Conservation (phyloP, 2,888 invertebrate genomes). For the Yponomeuta cagnagella region DNA sequence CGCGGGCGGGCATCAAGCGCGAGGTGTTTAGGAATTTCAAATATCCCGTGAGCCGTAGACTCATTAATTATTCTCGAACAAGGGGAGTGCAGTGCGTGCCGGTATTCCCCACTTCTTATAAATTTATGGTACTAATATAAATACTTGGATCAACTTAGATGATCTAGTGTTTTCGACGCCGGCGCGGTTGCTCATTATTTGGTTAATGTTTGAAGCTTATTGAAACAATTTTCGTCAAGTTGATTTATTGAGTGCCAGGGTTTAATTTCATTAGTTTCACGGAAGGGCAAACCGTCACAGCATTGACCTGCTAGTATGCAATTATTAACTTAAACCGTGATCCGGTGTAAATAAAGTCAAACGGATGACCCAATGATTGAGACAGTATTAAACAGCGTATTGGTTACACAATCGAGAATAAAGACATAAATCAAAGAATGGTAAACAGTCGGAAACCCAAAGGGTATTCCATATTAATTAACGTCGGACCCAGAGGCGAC, state of each 20-base stretch:
- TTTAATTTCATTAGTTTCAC: not conserved
- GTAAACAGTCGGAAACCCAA: constrained; percentile 54
- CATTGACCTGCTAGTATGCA: not conserved
- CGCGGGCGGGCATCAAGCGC: constrained; percentile 32
- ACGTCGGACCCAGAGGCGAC: constrained; percentile 62
- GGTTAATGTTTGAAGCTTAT: not conserved
- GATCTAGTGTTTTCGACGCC: constrained; percentile 12
- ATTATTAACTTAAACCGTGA: not conserved
- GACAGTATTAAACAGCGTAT: not conserved
- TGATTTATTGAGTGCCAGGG: not conserved
- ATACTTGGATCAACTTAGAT: constrained; percentile 49
- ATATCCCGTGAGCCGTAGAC: constrained; percentile 44
- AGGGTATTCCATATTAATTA: constrained; percentile 74
- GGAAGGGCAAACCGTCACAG: not conserved
- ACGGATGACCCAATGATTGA: not conserved
- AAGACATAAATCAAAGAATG: constrained; percentile 59
- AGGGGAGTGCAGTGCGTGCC: constrained; percentile 41
- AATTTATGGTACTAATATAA: constrained; percentile 68
- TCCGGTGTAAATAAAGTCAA: not conserved
- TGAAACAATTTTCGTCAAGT: not conserved
- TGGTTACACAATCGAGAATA: constrained; percentile 38
- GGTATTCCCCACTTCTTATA: constrained; percentile 52
- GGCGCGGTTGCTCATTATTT: not conserved
- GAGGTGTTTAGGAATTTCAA: constrained; percentile 49
- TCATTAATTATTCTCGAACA: constrained; percentile 52